These are phyloP conservation scores for Netelia fuscicornis DNA, from an alignment of 2,888 invertebrate species.

Conservation along the genomic window DNA sequence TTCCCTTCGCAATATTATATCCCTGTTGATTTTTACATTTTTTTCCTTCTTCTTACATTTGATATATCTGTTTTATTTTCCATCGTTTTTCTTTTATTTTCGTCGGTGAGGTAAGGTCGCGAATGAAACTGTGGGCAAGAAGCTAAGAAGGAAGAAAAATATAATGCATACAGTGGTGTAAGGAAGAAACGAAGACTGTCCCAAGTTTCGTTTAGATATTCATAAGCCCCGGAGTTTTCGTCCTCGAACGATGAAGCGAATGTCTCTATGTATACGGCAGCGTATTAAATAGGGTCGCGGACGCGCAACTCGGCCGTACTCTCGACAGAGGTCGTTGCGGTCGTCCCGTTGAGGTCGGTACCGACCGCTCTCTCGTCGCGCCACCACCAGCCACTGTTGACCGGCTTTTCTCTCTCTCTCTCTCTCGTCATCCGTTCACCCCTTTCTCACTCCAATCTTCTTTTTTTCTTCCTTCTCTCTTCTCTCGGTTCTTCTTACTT, in stretches of 20 bases:
- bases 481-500: constrained; percentile 2
- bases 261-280: too few relatives aligned
- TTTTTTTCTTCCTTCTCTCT: constrained; percentile 17
- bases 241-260: constrained; percentile 1
- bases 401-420: constrained; percentile 19
- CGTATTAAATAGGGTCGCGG: too few relatives aligned
- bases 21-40: too few relatives aligned
- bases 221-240: constrained; percentile 10
- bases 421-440: constrained; percentile 2
- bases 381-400: constrained; percentile 41
- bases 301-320: not conserved
- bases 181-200: not conserved
- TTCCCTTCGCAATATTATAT: not conserved
- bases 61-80: too few relatives aligned
- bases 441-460: not conserved
- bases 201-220: constrained; percentile 17
- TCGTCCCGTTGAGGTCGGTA: too few relatives aligned
- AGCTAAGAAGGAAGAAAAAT: too few relatives aligned
- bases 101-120: too few relatives aligned
- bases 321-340: too few relatives aligned
- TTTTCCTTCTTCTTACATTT: too few relatives aligned
- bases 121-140: too few relatives aligned
- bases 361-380: too few relatives aligned
- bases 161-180: not conserved
- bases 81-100: too few relatives aligned